Evolutionary conservation across 2,888 invertebrate genomes (phyloP).

Genomic region (Acleris cristana): DNA sequence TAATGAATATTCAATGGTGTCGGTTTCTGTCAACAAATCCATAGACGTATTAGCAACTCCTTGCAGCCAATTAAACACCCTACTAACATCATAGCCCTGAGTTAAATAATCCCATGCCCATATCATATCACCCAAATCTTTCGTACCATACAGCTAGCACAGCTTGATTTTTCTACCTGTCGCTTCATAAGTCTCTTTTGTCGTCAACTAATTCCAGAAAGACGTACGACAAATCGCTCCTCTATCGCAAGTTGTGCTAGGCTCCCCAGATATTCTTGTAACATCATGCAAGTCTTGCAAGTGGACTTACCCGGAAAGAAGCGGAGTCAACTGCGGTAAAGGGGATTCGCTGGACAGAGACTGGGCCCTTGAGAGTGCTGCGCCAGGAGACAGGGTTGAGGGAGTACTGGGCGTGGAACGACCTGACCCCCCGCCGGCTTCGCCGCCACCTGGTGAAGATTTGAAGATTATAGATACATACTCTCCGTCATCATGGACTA

Average conservation of each 20-base stretch:
- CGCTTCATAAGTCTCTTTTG: no score
- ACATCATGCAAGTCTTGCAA: background rate
- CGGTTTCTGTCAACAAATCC: no score
- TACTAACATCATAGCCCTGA: background rate
- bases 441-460: slow-evolving; percentile 60
- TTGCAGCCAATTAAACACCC: background rate
- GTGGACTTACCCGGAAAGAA: slow-evolving; percentile 69
- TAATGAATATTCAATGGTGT: no score
- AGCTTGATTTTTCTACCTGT: no score
- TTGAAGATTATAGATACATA: slow-evolving; percentile 6
- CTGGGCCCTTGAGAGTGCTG: slow-evolving; percentile 74
- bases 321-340: slow-evolving; percentile 72
- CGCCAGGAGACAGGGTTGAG: slow-evolving; percentile 85
- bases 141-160: background rate
- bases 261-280: no score
- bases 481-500: background rate
- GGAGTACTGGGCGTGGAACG: slow-evolving; percentile 83
- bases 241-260: no score
- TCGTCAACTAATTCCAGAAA: no score
- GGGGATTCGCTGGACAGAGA: slow-evolving; percentile 79
- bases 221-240: no score
- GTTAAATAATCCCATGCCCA: background rate
- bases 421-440: slow-evolving; percentile 72
- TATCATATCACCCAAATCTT: background rate
- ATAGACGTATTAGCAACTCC: background rate